Evolutionary conservation across 2,113 vertebrate genomes (phyloP).

Genomic region (Colistium nudipinnis): DNA sequence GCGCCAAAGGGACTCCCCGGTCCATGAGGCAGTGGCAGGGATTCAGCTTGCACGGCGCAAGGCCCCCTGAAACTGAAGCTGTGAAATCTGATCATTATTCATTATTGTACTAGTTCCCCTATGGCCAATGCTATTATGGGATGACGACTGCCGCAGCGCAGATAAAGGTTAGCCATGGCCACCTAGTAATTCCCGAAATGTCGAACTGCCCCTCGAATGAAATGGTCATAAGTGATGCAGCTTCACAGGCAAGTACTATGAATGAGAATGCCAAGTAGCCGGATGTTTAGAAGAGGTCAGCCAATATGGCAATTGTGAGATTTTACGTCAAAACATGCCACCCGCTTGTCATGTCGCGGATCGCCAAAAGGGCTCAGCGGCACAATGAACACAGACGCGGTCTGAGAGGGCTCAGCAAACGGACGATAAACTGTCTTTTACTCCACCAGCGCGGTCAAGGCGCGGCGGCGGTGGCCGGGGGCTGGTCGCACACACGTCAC

Average conservation of each 20-base stretch:
- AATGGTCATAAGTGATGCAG: neutral
- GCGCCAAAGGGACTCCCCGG: too few species aligned
- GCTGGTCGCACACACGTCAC: conserved; percentile 32
- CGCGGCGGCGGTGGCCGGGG: conserved; percentile 34
- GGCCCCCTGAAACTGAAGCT: too few species aligned
- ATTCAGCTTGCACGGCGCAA: too few species aligned
- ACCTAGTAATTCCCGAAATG: neutral
- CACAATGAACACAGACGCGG: neutral
- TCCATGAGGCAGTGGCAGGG: too few species aligned
- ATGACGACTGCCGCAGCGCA: too few species aligned
- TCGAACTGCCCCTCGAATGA: neutral
- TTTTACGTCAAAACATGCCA: too few species aligned
- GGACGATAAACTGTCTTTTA: conserved; percentile 43
- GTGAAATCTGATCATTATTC: too few species aligned
- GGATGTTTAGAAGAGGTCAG: neutral
- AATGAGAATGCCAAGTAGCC: neutral
- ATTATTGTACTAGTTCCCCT: too few species aligned
- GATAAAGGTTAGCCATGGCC: too few species aligned
- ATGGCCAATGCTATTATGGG: too few species aligned
- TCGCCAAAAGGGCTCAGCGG: neutral
- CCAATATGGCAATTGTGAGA: neutral
- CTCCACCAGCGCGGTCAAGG: conserved; percentile 56
- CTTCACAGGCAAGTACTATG: neutral
- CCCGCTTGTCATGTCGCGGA: neutral
- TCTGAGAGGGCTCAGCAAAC: neutral